These are phyloP conservation scores for Pteropus rufus DNA, from an alignment of 2,797 vertebrate genomes.

Conservation along the genomic window DNA sequence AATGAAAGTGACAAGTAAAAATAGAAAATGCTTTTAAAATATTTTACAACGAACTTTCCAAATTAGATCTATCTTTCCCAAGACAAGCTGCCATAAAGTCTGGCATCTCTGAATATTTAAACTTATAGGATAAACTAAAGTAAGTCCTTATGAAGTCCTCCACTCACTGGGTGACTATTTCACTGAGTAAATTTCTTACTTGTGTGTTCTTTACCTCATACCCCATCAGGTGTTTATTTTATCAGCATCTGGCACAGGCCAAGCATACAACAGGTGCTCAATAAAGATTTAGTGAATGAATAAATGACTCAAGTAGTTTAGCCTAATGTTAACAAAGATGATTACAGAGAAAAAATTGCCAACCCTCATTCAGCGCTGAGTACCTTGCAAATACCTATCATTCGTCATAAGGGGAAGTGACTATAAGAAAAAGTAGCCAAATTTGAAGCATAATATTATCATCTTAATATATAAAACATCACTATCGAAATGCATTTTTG, in stretches of 20 bases:
- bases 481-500: not conserved
- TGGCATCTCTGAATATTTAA: not conserved
- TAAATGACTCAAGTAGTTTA: not conserved
- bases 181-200: not conserved
- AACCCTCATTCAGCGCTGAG: not conserved
- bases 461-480: not conserved
- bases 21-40: slow-evolving; percentile 39
- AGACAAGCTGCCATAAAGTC: slow-evolving; percentile 16
- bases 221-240: not conserved
- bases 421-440: not conserved
- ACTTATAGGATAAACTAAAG: not conserved
- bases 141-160: not conserved
- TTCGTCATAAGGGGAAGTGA: not conserved
- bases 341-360: not conserved
- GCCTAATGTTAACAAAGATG: not conserved
- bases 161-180: not conserved
- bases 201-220: not conserved
- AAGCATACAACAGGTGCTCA: not conserved
- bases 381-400: not conserved
- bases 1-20: slow-evolving; percentile 30
- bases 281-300: not conserved
- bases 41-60: slow-evolving; percentile 32
- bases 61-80: slow-evolving; percentile 45
- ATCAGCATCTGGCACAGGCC: not conserved
- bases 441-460: not conserved